Percentiles rank a stretch among this genome's conserved stretches.
phyloP scores from a whole-genome alignment of 1,140 invertebrate genomes.

The Eueides isabella region DNA sequence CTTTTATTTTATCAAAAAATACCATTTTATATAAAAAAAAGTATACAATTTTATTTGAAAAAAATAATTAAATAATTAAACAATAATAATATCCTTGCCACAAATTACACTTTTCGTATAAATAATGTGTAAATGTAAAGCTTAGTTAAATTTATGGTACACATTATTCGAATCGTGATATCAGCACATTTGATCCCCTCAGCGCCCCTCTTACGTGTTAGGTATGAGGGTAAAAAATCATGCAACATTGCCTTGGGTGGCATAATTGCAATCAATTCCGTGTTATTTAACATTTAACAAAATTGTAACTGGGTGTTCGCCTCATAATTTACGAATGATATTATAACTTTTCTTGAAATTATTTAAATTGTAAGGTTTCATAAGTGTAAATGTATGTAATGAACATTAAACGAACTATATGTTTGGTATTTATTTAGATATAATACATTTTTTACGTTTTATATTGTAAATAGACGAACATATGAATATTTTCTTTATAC shows the following conservation, averaged over 20 bases:
- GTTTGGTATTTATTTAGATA: no score
- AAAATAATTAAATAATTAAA: background rate
- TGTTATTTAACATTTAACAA: slow-evolving; percentile 48
- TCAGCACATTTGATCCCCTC: slow-evolving; percentile 62
- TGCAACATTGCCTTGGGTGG: slow-evolving; percentile 48
- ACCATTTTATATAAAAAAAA: no score
- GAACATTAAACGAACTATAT: background rate
- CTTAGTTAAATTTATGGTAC: slow-evolving; percentile 36
- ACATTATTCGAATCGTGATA: slow-evolving; percentile 52
- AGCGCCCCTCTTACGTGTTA: slow-evolving; percentile 56
- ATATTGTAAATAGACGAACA: no score
- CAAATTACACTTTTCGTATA: background rate
- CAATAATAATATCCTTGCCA: background rate
- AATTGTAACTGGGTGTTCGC: slow-evolving; percentile 21
- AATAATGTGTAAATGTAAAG: slow-evolving; percentile 18
- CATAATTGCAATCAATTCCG: slow-evolving; percentile 43
- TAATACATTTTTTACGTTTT: no score
- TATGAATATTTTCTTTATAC: no score
- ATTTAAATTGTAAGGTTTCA: background rate
- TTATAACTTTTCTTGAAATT: background rate
- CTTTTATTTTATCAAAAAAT: background rate
- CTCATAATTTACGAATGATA: background rate
- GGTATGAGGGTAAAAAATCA: slow-evolving; percentile 63
- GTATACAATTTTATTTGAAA: no score
- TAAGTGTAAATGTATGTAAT: background rate